Base-by-base conservation (phyloP, 2,113 vertebrate genomes). In the Apus apus region DNA sequence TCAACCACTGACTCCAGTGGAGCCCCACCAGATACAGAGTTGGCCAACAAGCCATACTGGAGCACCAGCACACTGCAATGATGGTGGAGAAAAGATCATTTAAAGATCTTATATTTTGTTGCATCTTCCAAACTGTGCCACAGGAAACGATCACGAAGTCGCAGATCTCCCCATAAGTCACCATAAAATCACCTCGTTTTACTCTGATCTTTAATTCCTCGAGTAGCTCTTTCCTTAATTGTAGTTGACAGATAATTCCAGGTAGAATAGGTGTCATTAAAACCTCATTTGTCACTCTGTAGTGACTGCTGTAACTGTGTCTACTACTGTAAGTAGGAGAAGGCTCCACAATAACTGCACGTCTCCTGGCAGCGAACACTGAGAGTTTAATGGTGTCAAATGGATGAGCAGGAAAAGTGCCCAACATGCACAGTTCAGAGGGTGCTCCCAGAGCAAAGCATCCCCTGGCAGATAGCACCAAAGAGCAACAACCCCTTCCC, bases 221-320 rank as follows among this genome's bases (percentile, higher is more conserved):
- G 65, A 92, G 91, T 20, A 95, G 57, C 80, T 95, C 78, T 91
- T 95, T 96, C 84, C 93, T 97, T 94, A 94, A 96, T 94, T 95
- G 94, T 92, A 87, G 95, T 91, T 95, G 94, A 95, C 91, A 50
- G 95, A 95, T 96, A 90, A 93, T 95, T 97, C 94, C 95, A 97
- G 95, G 96, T 97, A 92, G 94, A 93, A 73, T 61, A 87, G 86
- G 94, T 90, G 80, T 50, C 95, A 85, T 96, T 97, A 97, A 97
- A 97, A 94, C 53, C 95, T 95, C 96, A 57, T 97, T 94, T 96
- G 94, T 96, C 96, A 96, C 83, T 90, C 86, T 1, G 0, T 58
- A 96, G 91, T 65, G 94, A 89, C 80, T 78, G 93, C 84, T 65
- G 91, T 72, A 91, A 92, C 8, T 5, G 38, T 94, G 89, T 95